Percentiles rank a stretch among this genome's conserved stretches.
These are phyloP conservation scores for Hydrochoerus hydrochaeris DNA, from an alignment of 2,113 vertebrate genomes.

Conservation along the genomic window DNA sequence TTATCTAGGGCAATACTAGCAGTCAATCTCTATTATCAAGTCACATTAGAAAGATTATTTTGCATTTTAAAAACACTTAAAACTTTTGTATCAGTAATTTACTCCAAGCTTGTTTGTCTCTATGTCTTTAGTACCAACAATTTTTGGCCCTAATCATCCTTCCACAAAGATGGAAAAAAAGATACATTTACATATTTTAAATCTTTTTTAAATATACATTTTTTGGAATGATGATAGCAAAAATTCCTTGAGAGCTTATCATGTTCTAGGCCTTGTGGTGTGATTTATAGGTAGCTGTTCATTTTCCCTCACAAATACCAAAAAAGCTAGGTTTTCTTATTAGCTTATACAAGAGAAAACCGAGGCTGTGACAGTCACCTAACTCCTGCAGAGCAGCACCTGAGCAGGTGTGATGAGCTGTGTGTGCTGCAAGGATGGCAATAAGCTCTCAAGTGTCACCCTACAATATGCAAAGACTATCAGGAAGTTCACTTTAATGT, in stretches of 20 bases:
- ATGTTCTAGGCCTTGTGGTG: neutral
- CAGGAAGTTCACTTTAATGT: neutral
- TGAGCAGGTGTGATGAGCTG: fast-evolving
- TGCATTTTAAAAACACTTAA: neutral
- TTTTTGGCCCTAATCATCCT: neutral
- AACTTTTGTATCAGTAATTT: neutral
- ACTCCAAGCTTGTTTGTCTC: neutral
- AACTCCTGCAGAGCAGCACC: neutral
- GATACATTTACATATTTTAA: neutral
- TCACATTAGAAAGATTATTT: neutral
- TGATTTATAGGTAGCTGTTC: neutral
- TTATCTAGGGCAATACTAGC: neutral
- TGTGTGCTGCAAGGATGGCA: too few species aligned
- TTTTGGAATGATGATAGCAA: neutral
- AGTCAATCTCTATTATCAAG: neutral
- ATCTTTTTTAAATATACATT: neutral
- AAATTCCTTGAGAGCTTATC: neutral
- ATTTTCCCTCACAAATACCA: neutral
- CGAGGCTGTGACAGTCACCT: fast-evolving
- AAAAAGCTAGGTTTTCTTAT: neutral
- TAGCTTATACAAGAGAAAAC: neutral
- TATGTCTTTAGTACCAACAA: neutral
- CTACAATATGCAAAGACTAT: neutral
- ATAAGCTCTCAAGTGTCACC: neutral
- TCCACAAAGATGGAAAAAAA: neutral